phyloP scores from a whole-genome alignment of 1,140 invertebrate genomes.

The fruit fly (Drosophila melanogaster) region DNA sequence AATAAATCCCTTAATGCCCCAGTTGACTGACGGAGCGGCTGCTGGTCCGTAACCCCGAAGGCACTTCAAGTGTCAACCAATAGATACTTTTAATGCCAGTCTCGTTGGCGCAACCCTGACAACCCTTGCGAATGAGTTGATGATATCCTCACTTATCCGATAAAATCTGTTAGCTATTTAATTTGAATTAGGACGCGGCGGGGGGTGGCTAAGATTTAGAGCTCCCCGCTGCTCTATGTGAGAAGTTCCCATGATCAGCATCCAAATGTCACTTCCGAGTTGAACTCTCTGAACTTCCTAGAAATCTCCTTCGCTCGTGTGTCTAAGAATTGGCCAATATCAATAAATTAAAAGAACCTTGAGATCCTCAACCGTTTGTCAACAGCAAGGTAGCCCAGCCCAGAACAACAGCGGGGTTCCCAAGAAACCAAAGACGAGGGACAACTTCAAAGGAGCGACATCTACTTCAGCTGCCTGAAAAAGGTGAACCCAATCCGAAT shows the following conservation, averaged over 20 bases:
- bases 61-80: constrained; percentile 61
- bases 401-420: constrained; percentile 59
- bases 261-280: constrained; percentile 64
- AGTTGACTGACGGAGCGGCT: constrained; percentile 41
- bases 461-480: constrained; percentile 1
- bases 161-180: constrained; percentile 67
- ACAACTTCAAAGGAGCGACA: constrained; percentile 65
- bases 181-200: constrained; percentile 43
- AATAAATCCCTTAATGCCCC: constrained; percentile 71
- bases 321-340: constrained; percentile 17
- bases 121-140: constrained; percentile 23
- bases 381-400: constrained; percentile 43
- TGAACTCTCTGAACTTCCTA: constrained; percentile 55
- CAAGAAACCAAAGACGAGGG: constrained; percentile 45
- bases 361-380: constrained; percentile 37
- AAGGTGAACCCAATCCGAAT: constrained; percentile 4
- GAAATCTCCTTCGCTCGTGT: constrained; percentile 41
- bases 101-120: background rate
- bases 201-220: background rate
- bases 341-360: constrained; percentile 57
- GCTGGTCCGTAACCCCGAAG: constrained; percentile 23
- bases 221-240: constrained; percentile 18
- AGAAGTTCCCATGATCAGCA: constrained; percentile 58
- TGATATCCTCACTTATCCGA: constrained; percentile 55
- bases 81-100: constrained; percentile 38